Percentiles rank a stretch among this genome's conserved stretches.
Conservation (phyloP, 2,113 vertebrate genomes). For the Myiozetetes cayanensis region DNA sequence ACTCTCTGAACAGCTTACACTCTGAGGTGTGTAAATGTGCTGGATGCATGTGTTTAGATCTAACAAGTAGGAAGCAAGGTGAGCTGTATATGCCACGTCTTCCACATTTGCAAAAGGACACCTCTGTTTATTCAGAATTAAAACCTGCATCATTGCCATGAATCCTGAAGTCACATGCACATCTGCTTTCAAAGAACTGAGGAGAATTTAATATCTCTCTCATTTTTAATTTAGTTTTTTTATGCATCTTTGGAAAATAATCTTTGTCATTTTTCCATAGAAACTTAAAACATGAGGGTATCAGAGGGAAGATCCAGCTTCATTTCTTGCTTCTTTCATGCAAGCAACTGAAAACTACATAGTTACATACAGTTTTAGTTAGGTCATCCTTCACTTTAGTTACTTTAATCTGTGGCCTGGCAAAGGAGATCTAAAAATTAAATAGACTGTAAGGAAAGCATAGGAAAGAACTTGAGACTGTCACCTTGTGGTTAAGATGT, state of each 20-base stretch:
- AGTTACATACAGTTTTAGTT: neutral
- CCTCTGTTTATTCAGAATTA: neutral
- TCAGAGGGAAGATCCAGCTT: neutral
- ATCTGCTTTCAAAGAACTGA: neutral
- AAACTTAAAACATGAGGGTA: neutral
- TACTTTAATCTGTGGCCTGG: neutral
- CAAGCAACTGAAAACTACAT: neutral
- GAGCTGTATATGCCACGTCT: neutral
- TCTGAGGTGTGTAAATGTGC: neutral
- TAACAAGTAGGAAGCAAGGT: neutral
- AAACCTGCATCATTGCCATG: neutral
- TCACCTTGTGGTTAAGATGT: neutral
- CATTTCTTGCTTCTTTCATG: neutral
- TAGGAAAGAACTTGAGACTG: neutral
- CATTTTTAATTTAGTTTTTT: neutral
- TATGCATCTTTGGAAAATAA: neutral
- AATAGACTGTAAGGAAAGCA: neutral
- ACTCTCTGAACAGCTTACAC: neutral
- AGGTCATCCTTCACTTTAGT: neutral
- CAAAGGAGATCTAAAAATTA: neutral
- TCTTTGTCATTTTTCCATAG: neutral
- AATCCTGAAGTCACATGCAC: neutral
- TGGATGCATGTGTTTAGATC: neutral
- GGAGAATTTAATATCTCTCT: neutral
- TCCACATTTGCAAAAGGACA: neutral